phyloP scores from a whole-genome alignment of 1,140 invertebrate species.

The Panagrolaimus sp. region DNA sequence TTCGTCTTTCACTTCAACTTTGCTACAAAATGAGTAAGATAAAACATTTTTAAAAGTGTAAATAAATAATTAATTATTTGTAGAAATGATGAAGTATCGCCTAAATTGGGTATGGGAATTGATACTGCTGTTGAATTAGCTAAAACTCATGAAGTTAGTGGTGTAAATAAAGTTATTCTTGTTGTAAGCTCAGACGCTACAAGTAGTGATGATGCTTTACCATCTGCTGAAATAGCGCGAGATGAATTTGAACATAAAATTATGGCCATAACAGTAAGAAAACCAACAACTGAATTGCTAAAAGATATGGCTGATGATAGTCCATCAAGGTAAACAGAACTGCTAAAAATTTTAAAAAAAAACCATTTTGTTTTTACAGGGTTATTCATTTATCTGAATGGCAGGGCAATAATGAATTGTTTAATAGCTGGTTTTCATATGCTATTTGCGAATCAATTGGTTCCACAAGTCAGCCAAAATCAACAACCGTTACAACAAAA shows the following conservation, averaged over 20 bases:
- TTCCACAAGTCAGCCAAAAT: constrained; percentile 16
- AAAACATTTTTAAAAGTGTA: not conserved
- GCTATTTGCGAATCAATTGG: constrained; percentile 48
- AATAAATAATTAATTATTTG: constrained; percentile 12
- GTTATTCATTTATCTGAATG: constrained; percentile 49
- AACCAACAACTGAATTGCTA: constrained; percentile 39
- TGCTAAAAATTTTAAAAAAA: too few species aligned
- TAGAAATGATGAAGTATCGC: constrained; percentile 17
- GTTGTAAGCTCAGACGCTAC: constrained; percentile 48
- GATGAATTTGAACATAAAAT: constrained; percentile 40
- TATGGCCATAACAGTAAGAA: constrained; percentile 41
- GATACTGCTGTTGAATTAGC: constrained; percentile 33
- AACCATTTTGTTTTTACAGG: not conserved
- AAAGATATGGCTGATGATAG: constrained; percentile 31
- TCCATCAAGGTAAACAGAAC: constrained; percentile 26
- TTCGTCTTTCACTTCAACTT: constrained; percentile 1
- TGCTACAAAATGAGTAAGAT: constrained; percentile 10
- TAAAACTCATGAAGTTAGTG: constrained; percentile 33
- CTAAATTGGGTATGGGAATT: constrained; percentile 42
- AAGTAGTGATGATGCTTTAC: constrained; percentile 40
- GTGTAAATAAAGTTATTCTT: constrained; percentile 35
- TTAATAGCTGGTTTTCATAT: constrained; percentile 46
- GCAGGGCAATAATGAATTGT: constrained; percentile 37
- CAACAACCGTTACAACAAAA: constrained; percentile 24
- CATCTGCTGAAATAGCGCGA: constrained; percentile 32